These are phyloP conservation scores for Phyllostomus discolor DNA, from an alignment of 2,113 vertebrate genomes.

Conservation along the genomic window DNA sequence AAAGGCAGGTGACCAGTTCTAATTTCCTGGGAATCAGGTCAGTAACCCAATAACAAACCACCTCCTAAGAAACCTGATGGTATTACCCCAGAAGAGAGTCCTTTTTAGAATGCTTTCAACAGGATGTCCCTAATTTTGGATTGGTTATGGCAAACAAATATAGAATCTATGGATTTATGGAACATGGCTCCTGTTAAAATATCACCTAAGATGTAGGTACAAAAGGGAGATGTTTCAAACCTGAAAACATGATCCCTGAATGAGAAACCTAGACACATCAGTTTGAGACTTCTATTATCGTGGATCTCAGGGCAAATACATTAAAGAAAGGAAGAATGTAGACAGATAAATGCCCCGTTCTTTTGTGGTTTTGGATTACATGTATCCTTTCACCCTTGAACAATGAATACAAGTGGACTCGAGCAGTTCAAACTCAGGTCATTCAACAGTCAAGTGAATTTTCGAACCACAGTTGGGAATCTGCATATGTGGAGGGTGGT, in stretches of 20 bases:
- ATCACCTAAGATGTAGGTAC: not conserved
- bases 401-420: not conserved
- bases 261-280: not conserved
- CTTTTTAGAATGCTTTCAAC: not conserved
- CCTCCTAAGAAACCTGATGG: not conserved
- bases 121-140: not conserved
- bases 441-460: not conserved
- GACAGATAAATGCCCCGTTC: not conserved
- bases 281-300: not conserved
- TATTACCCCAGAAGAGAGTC: not conserved
- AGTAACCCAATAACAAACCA: not conserved
- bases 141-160: not conserved
- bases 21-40: not conserved
- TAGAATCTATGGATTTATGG: not conserved
- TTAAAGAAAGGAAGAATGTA: not conserved
- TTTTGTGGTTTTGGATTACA: not conserved
- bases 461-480: not conserved
- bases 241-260: not conserved
- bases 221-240: constrained; percentile 6
- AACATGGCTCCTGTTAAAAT: not conserved
- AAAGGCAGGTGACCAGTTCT: not conserved
- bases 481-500: not conserved
- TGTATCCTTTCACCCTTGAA: not conserved
- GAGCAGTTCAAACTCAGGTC: not conserved
- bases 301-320: not conserved